Evolutionary conservation across 92 coral and sea anemone species (phyloP).

Genomic region (Galaxea fascicularis): DNA sequence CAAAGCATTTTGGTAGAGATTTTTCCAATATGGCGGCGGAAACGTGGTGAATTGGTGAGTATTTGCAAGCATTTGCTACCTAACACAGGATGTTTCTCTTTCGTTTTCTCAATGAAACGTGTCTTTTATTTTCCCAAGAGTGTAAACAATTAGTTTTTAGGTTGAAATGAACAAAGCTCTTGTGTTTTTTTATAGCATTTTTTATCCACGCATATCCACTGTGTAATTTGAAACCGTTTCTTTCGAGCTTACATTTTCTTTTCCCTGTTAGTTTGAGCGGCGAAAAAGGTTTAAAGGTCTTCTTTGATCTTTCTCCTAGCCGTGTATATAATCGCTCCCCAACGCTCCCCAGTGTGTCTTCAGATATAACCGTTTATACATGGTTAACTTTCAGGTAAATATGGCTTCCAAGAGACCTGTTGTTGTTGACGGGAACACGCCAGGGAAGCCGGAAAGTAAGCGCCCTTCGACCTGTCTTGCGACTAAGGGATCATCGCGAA

Average conservation of each 20-base stretch:
- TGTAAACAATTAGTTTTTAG: neutral
- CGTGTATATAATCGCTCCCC: conserved; percentile 47
- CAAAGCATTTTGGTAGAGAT: conserved; percentile 41
- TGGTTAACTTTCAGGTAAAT: no score
- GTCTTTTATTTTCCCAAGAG: neutral
- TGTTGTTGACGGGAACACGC: conserved; percentile 50
- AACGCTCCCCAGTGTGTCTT: conserved; percentile 41
- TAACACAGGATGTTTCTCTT: neutral
- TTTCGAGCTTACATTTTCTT: neutral
- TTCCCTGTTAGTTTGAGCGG: neutral
- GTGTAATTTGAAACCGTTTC: conserved; percentile 45
- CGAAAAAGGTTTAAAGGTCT: neutral
- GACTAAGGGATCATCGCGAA: conserved; percentile 2
- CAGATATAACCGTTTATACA: conserved; percentile 9
- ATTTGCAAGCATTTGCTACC: neutral
- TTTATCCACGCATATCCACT: neutral
- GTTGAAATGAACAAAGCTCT: neutral
- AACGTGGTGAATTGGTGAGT: conserved; percentile 41
- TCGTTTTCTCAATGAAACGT: no score
- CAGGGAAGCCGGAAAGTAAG: conserved; percentile 45
- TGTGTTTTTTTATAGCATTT: neutral
- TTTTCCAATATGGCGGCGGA: conserved; percentile 57
- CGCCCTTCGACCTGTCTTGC: neutral
- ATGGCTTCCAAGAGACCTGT: conserved; percentile 64
- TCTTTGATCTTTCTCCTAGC: conserved; percentile 17